Percentiles rank a stretch among this genome's conserved stretches.
These are phyloP conservation scores for Progne subis DNA, from an alignment of 2,113 vertebrate genomes.

Conservation along the genomic window DNA sequence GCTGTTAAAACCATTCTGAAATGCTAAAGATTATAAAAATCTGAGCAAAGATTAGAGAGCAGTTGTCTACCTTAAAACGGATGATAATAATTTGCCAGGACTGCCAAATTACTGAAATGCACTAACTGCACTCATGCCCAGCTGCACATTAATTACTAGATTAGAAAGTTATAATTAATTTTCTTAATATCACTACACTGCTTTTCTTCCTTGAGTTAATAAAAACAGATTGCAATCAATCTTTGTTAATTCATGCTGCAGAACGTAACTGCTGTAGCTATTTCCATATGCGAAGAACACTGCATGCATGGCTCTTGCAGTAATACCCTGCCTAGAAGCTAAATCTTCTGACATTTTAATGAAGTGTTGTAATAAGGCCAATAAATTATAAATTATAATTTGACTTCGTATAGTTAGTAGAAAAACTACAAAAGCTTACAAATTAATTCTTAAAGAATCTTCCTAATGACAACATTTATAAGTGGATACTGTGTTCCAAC, in stretches of 20 bases:
- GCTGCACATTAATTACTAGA: constrained; percentile 74
- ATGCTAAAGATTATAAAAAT: constrained; percentile 5
- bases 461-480: background rate
- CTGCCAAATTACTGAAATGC: constrained; percentile 57
- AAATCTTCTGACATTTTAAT: constrained; percentile 36
- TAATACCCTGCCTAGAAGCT: constrained; percentile 3
- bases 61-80: constrained; percentile 35
- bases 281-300: background rate
- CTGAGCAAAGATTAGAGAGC: constrained; percentile 1
- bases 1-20: constrained; percentile 10
- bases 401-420: background rate
- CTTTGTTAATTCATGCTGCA: constrained; percentile 48
- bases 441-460: background rate
- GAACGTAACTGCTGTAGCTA: constrained; percentile 41
- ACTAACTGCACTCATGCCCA: constrained; percentile 58
- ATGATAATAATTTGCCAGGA: constrained; percentile 63
- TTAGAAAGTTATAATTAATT: constrained; percentile 73
- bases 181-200: constrained; percentile 60
- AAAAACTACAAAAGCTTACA: constrained; percentile 33
- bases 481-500: background rate
- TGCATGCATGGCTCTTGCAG: background rate
- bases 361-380: constrained; percentile 19
- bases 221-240: constrained; percentile 68
- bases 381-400: constrained; percentile 51
- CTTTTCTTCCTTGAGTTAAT: constrained; percentile 66